Base-by-base conservation (phyloP, 2,797 vertebrate genomes). In the Lacerta viridis region DNA sequence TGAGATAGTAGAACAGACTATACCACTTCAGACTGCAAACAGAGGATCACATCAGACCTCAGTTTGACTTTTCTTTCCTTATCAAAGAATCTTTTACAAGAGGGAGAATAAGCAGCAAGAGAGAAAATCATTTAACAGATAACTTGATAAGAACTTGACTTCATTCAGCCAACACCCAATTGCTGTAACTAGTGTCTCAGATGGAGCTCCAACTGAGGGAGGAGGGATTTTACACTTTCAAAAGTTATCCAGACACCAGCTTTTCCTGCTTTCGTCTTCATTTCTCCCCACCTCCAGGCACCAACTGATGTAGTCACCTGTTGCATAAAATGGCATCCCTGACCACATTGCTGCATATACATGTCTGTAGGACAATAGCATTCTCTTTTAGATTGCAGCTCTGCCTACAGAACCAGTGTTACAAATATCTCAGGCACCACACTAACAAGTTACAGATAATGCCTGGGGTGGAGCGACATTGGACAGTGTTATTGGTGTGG, bases 371-470 rank as follows among this genome's bases (percentile, higher is more conserved):
- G 43, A 59, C 25, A 71, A 77, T 23, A 89, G 1, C 1, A 59
- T 50, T 23, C 84, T 59, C 80, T 71, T 33, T 4, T 39, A 64
- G 6, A 8, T 61, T 76, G 74, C 88, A n/a, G 10, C 15, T 88
- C 33, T n/a, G 6, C 86, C 33, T 43, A 20, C 15, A 3, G 41
- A 86, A 20, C 41, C 80, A 43, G 69, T n/a, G 6, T 17, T 66
- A 27, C 6, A 18, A 18, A 64, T 72, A n/a, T 82, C 39, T 59
- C 61, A 46, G 27, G 83, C 88, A 86, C 2, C 0, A 80, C 27
- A 74, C 41, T 80, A 36, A 55, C 17, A 84, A 86, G 87, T 78
- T 50, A 84, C 9, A 5, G 3, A 29, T 92, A 59, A 83, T 3
- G 80, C 29, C 64, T 88, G 10, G 9, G 10, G 9, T 17, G 59